Evolutionary conservation across 2,113 vertebrate genomes (phyloP).

Genomic region (Heliornis fulica): DNA sequence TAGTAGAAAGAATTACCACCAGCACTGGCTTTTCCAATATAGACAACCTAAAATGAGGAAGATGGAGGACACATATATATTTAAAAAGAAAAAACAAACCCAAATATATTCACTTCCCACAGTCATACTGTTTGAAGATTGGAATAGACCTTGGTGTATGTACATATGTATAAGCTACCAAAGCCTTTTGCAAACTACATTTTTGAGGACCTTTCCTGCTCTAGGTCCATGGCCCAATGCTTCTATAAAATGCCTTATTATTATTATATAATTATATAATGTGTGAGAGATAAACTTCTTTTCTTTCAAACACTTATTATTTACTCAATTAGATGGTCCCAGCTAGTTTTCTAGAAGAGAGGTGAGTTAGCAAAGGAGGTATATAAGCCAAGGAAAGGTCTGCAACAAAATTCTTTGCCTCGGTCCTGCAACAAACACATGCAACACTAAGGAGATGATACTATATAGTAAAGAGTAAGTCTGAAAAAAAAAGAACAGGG

Average conservation of each 20-base stretch:
- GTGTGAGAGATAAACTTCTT: background rate
- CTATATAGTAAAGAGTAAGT: background rate
- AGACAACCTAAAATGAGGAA: background rate
- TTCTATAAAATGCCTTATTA: background rate
- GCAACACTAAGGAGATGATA: background rate
- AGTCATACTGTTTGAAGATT: background rate
- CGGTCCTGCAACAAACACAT: background rate
- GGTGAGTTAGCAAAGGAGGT: background rate
- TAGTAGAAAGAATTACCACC: background rate
- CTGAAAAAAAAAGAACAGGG: background rate
- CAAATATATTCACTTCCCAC: background rate
- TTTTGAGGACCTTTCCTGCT: background rate
- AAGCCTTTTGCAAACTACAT: background rate
- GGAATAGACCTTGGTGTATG: background rate
- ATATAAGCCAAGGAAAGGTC: background rate
- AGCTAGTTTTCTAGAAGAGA: background rate
- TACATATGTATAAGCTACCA: background rate
- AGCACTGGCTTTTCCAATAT: background rate
- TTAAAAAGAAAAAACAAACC: too few species aligned
- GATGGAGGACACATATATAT: background rate
- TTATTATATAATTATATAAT: background rate
- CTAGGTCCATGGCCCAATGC: background rate
- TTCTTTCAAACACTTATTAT: background rate
- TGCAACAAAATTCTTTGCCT: background rate
- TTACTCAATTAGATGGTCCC: background rate